Evolutionary conservation across 2,888 invertebrate genomes (phyloP), one percentile per base, ranked within the genome.

Genomic region (Sinhomidia bicolor): DNA sequence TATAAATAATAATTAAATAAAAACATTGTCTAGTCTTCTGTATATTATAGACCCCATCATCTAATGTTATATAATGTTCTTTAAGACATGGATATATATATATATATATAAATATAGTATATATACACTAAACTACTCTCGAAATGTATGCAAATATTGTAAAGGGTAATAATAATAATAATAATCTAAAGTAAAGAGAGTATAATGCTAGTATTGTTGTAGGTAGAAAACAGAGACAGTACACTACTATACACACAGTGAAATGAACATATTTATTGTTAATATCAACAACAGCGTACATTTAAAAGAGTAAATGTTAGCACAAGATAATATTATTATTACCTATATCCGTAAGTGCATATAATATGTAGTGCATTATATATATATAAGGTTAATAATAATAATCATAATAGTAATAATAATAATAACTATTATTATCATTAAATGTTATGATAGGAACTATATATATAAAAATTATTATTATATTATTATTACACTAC

Each of bases 261-360:
- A 88, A 89, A 71, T 89, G 71, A 71, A 88, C 88, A 88, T 88
- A 88, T 88, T 88, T 88, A 88, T 89, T 88, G 84, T 88, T 89
- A 89, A 84, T 89, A 89, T 85, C 84, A 88, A 65, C 68, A 32
- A 54, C n/a, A n/a, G n/a, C 54, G 51, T 74, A 76, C 1, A 76
- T 78, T 12, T 41, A 32, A 51, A 68, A 44, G 29, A n/a, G n/a
- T n/a, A n/a, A n/a, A n/a, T n/a, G n/a, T 68, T 68, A 83, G 82
- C 65, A 71, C 51, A 54, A 74, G 32, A 57, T 54, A 65, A 9
- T 41, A n/a, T 51, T 3, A 60, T n/a, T n/a, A n/a, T n/a, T n/a
- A n/a, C n/a, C 20, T 62, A 44, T 41, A 32, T 44, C 54, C 71
- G 10, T 76, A 32, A 47, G 57, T 65, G 47, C 29, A 62, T 47